These are phyloP conservation scores for Podocnemis expansa DNA, from an alignment of 2,113 vertebrate genomes.

Conservation along the genomic window DNA sequence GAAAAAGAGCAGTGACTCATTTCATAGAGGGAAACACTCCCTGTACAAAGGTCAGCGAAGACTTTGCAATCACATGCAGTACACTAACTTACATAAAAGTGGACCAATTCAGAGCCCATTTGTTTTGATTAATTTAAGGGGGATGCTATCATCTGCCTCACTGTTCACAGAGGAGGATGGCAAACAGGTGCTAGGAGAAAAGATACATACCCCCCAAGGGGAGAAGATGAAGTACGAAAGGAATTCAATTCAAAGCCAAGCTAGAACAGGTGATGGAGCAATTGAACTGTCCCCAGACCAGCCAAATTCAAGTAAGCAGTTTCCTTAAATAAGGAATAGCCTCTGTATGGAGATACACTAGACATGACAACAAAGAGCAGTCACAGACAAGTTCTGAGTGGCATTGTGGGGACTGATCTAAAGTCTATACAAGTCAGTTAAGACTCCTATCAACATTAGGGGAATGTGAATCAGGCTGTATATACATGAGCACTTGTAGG, in stretches of 20 bases:
- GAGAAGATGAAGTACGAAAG: constrained; percentile 29
- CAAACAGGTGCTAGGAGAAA: constrained; percentile 37
- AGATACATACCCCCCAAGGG: constrained; percentile 32
- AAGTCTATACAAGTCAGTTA: background rate
- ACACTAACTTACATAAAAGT: background rate
- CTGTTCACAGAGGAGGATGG: background rate
- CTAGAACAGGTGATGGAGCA: background rate
- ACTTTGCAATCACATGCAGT: background rate
- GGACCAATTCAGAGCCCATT: constrained; percentile 13
- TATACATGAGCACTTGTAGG: background rate
- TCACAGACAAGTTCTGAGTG: background rate
- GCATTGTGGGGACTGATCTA: background rate
- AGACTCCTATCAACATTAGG: background rate
- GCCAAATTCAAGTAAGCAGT: background rate
- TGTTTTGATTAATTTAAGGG: too few relatives aligned
- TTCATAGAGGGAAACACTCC: background rate
- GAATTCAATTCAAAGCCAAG: background rate
- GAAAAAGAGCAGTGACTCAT: background rate
- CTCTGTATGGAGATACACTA: background rate
- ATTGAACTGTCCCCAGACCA: background rate
- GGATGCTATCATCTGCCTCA: background rate
- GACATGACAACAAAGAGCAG: background rate
- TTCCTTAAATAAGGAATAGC: background rate
- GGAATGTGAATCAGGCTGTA: background rate
- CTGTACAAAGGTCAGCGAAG: background rate